Evolutionary conservation across 2,888 invertebrate genomes (phyloP).

Genomic region (Meiosimyza platycephala): DNA sequence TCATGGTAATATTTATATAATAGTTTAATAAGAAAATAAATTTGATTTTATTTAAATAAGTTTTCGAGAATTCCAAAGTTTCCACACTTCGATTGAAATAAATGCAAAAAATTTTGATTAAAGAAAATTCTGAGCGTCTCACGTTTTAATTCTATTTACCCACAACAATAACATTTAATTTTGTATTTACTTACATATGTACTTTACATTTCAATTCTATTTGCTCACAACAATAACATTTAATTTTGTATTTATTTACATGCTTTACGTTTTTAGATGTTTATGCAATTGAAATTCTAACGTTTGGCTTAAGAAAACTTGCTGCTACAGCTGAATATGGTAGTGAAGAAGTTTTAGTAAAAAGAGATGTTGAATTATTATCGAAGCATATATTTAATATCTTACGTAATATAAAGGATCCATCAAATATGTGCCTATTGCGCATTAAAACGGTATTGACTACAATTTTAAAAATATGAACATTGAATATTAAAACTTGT

Average conservation of each 20-base stretch:
- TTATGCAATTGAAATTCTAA: conserved; percentile 43
- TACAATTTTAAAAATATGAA: neutral
- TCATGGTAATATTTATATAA: conserved; percentile 10
- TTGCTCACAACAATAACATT: neutral
- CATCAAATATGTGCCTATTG: conserved; percentile 31
- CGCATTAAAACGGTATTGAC: conserved; percentile 42
- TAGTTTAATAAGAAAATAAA: too few relatives aligned
- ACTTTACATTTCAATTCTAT: neutral
- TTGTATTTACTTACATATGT: neutral
- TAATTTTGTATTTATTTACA: neutral
- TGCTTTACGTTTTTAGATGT: conserved; percentile 34
- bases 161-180: neutral
- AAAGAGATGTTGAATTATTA: conserved; percentile 21
- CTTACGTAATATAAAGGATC: conserved; percentile 30
- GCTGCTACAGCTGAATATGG: neutral
- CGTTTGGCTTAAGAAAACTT: conserved; percentile 34
- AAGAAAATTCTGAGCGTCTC: too few relatives aligned
- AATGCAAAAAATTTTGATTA: neutral
- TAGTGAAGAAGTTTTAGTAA: neutral
- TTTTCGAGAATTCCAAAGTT: neutral
- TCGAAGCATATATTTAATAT: conserved; percentile 28
- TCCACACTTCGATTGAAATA: too few relatives aligned
- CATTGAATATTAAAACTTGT: conserved; percentile 1
- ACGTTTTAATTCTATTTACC: neutral
- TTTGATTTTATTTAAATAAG: neutral